Conservation (phyloP, 2,797 vertebrate genomes). For the Eulemur coronatus region DNA sequence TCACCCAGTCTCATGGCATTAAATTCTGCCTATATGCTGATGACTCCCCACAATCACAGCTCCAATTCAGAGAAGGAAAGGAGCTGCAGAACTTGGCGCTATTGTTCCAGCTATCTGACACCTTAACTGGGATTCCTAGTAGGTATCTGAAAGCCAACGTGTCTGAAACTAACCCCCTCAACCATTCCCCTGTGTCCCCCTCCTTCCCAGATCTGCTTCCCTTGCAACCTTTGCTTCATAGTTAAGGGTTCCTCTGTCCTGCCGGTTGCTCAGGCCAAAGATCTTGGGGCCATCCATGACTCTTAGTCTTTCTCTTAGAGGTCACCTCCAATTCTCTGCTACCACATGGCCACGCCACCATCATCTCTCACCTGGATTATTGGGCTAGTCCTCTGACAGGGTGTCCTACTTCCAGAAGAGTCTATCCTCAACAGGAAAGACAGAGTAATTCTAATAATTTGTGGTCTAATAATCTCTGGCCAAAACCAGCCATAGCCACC, state of each 20-base stretch:
- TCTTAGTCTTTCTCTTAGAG: background rate
- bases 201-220: background rate
- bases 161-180: background rate
- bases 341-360: background rate
- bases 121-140: background rate
- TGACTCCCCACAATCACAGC: background rate
- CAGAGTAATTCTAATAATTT: background rate
- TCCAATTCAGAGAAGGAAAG: background rate
- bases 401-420: background rate
- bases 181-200: fast-evolving
- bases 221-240: background rate
- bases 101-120: background rate
- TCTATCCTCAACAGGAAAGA: background rate
- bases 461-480: background rate
- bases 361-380: background rate
- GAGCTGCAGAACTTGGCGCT: background rate
- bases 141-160: background rate
- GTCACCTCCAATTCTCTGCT: background rate
- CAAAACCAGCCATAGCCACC: background rate
- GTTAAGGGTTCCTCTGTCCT: background rate
- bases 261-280: background rate
- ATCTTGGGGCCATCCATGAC: background rate
- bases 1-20: background rate
- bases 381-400: background rate
- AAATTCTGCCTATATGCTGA: background rate